phyloP scores from a whole-genome alignment of 2,888 invertebrate species.

The Tetrapedia diversipes region DNA sequence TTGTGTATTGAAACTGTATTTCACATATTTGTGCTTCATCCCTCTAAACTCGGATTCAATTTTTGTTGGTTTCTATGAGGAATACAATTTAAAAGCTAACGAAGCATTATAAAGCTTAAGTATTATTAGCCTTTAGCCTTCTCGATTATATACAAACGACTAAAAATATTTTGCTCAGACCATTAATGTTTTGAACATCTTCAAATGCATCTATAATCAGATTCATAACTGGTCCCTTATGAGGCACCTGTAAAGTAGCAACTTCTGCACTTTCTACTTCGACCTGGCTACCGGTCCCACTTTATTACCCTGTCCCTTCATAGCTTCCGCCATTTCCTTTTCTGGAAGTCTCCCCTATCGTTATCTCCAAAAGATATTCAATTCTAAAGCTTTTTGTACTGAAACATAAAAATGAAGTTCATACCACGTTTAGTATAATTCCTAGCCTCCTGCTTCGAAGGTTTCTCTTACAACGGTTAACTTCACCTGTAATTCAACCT shows the following conservation, averaged over 20 bases:
- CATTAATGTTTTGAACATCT: neutral
- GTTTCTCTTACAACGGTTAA: no score
- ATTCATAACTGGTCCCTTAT: neutral
- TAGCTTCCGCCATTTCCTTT: slow-evolving; percentile 22
- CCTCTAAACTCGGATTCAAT: no score
- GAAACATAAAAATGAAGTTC: no score
- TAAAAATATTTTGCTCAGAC: neutral
- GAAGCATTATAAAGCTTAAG: neutral
- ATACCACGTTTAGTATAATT: no score
- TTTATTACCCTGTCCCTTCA: slow-evolving; percentile 8
- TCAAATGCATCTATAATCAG: slow-evolving; percentile 5
- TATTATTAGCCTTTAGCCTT: neutral
- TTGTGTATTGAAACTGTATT: no score
- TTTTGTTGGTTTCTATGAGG: no score
- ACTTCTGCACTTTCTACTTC: slow-evolving; percentile 2
- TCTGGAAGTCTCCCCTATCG: neutral
- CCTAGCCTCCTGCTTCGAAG: no score
- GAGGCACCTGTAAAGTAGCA: slow-evolving; percentile 1
- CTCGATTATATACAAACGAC: neutral
- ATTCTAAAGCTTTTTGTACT: no score
- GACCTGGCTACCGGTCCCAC: neutral
- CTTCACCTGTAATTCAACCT: no score
- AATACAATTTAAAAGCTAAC: no score
- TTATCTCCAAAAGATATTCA: no score
- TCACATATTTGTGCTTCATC: no score